Base-by-base conservation (phyloP, 2,888 invertebrate species). In the Latheticus oryzae region DNA sequence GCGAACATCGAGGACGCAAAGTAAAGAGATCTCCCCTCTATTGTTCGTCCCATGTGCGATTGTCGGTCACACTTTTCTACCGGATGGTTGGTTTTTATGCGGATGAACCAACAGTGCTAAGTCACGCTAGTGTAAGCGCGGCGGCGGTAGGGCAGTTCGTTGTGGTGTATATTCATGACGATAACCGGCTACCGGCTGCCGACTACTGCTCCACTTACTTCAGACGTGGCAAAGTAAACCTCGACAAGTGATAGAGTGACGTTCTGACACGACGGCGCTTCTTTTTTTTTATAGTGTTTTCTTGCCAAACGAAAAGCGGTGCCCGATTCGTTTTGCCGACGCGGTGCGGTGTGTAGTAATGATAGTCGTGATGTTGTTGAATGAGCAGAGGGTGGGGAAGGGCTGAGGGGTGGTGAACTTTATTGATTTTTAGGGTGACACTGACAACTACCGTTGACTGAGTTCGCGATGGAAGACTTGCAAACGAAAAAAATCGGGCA, bases 361-460 rank as follows among this genome's bases (percentile, higher is more conserved):
- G 74, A 74, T 72, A 71, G 68, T 70, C 70, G 74, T 72, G 73
- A 71, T 76, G 75, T 72, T 75, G 73, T 73, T 77, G 75, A 77
- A 76, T 76, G 76, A 75, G 72, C 72, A 71, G 71, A 71, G 76
- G 73, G 74, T 75, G 78, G 76, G 77, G 78, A 76, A 75, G 76
- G 76, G 77, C 77, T 77, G 76, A 78, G 78, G 80, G 80, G 80
- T 77, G 77, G 74, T 73, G 78, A 80, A 81, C 81, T 68, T 83
- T 84, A 84, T 84, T 84, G 84, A 84, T 84, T 84, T 84, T 84
- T 83, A 82, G 83, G 83, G 84, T 84, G 84, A 84, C 84, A 84
- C 81, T 84, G 83, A 83, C 83, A 83, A 83, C 82, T 78, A 78
- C 77, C 80, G 80, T 79, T 79, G 76, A 77, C 79, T 79, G 80